These are phyloP conservation scores for Pangasianodon hypophthalmus DNA, from an alignment of 2,113 vertebrate species.

Conservation along the genomic window DNA sequence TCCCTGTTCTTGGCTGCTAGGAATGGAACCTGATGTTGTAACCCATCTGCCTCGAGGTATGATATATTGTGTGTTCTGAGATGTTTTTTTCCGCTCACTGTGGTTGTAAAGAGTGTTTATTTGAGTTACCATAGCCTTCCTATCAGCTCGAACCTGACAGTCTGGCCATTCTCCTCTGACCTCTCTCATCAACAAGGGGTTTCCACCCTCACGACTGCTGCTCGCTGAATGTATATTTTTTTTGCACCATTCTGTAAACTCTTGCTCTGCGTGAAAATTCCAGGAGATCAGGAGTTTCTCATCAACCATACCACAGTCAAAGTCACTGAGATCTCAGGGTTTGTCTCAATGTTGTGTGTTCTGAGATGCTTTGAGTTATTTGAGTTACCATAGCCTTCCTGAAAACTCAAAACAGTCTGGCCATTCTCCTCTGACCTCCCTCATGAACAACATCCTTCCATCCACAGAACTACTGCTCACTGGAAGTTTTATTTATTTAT, in stretches of 20 bases:
- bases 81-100: not conserved
- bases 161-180: not conserved
- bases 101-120: not conserved
- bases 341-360: not conserved
- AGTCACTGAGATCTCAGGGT: not conserved
- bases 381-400: not conserved
- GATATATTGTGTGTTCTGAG: not conserved
- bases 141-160: not conserved
- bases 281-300: not conserved
- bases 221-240: too few species aligned
- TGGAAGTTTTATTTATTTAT: not conserved
- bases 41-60: not conserved
- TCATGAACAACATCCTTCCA: not conserved
- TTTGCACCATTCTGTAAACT: not conserved
- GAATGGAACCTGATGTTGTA: not conserved
- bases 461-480: not conserved
- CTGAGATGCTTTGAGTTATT: not conserved
- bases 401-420: not conserved
- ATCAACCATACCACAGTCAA: not conserved
- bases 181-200: not conserved
- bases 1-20: not conserved
- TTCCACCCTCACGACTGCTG: not conserved
- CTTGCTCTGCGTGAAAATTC: not conserved
- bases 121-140: not conserved
- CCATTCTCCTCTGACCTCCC: not conserved